phyloP scores from a whole-genome alignment of 2,888 invertebrate species.

The Caenorhabditis japonica region DNA sequence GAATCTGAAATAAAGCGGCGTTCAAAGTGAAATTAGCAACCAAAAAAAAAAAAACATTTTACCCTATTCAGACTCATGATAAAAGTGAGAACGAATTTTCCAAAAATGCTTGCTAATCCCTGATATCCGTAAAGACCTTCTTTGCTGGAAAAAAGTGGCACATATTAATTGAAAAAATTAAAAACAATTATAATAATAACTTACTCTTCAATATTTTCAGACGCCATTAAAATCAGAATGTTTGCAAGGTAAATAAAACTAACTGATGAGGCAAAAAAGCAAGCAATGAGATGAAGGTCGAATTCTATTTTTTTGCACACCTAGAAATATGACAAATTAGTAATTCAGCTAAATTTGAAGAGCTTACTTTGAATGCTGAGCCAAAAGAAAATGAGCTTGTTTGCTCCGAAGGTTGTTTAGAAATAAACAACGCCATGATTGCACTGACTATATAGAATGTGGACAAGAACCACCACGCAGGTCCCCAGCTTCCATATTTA shows the following conservation, averaged over 20 bases:
- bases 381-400: conserved; percentile 25
- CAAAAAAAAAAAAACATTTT: no score
- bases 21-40: not conserved
- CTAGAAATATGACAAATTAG: conserved; percentile 10
- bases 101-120: conserved; percentile 60
- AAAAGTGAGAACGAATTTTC: conserved; percentile 47
- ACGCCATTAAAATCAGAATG: conserved; percentile 56
- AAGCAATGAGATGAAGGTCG: conserved; percentile 51
- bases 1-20: conserved; percentile 27
- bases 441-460: conserved; percentile 51
- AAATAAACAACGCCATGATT: conserved; percentile 55
- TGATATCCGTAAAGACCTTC: conserved; percentile 61
- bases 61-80: conserved; percentile 50
- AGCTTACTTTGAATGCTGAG: conserved; percentile 41
- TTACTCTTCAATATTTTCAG: conserved; percentile 54
- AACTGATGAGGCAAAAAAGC: conserved; percentile 57
- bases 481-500: conserved; percentile 51
- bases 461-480: conserved; percentile 52
- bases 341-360: not conserved
- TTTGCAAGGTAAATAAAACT: conserved; percentile 61
- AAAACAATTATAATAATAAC: conserved; percentile 2
- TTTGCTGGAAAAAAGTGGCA: conserved; percentile 43
- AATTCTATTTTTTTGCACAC: conserved; percentile 60
- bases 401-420: conserved; percentile 49
- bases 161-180: not conserved